phyloP scores from a whole-genome alignment of 2,113 vertebrate genomes.

The rat (Rattus norvegicus) region DNA sequence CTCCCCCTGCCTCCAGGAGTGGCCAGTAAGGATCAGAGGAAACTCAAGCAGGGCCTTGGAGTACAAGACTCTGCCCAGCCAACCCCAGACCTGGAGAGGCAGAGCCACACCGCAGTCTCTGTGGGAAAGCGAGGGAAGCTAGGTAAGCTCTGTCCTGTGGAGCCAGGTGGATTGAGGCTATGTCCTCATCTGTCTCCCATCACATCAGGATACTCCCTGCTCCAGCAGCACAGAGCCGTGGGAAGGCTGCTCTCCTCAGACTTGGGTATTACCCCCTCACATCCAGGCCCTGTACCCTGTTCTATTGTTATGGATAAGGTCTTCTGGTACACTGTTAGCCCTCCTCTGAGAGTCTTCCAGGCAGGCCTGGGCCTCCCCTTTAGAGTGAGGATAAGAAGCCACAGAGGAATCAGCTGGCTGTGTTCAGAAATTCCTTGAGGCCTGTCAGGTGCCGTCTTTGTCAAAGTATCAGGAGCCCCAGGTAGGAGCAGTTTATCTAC shows the following conservation, averaged over 20 bases:
- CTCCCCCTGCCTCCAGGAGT: background rate
- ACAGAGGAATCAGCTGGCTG: rapidly evolving
- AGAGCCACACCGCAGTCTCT: background rate
- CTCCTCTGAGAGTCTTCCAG: background rate
- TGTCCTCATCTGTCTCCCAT: rapidly evolving
- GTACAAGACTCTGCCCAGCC: background rate
- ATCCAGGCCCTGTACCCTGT: background rate
- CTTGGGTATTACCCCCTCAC: background rate
- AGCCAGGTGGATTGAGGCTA: rapidly evolving
- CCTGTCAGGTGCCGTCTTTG: background rate
- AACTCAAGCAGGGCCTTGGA: background rate
- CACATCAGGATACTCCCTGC: background rate
- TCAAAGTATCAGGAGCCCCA: no score
- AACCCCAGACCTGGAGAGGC: background rate
- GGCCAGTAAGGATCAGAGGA: background rate
- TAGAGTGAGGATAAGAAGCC: background rate
- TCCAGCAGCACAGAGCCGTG: background rate
- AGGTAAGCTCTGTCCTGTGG: background rate
- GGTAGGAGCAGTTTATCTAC: background rate
- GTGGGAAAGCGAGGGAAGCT: no score
- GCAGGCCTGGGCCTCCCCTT: background rate
- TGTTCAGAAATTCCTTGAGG: background rate
- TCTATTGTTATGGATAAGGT: background rate
- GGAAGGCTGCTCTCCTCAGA: background rate
- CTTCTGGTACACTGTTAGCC: background rate